phyloP scores from a whole-genome alignment of 2,797 vertebrate genomes.

The Thaleichthys pacificus region DNA sequence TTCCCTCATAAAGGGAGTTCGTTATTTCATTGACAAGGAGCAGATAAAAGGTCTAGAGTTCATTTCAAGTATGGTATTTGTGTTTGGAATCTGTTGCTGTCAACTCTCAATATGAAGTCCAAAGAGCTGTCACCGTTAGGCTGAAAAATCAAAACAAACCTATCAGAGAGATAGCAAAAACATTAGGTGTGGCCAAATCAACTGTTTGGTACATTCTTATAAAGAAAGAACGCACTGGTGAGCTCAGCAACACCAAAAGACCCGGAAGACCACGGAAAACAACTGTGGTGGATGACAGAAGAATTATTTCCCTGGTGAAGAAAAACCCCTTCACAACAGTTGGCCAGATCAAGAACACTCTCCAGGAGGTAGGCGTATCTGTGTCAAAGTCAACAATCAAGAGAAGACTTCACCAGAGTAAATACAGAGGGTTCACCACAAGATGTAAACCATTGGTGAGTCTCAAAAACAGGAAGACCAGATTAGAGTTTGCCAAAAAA shows the following conservation, averaged over 20 bases:
- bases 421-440: constrained; percentile 1
- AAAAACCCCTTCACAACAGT: constrained; percentile 26
- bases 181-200: constrained; percentile 25
- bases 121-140: constrained; percentile 35
- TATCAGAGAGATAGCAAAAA: constrained; percentile 10
- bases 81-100: constrained; percentile 32
- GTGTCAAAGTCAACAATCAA: background rate
- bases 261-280: constrained; percentile 37
- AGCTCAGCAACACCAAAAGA: constrained; percentile 39
- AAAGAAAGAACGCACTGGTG: constrained; percentile 7
- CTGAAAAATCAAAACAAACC: too few relatives aligned
- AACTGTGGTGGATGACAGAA: constrained; percentile 35
- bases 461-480: too few relatives aligned
- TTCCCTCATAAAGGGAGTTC: too few relatives aligned
- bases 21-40: too few relatives aligned
- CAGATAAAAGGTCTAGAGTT: background rate
- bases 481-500: too few relatives aligned
- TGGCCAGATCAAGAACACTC: constrained; percentile 29
- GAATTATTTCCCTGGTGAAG: constrained; percentile 36
- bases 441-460: background rate
- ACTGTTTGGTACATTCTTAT: constrained; percentile 36
- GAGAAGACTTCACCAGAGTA: background rate
- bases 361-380: background rate
- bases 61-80: constrained; percentile 32
- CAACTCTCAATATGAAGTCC: constrained; percentile 32